Base-by-base conservation (phyloP, 2,113 vertebrate genomes). In the Gymnogyps californianus region DNA sequence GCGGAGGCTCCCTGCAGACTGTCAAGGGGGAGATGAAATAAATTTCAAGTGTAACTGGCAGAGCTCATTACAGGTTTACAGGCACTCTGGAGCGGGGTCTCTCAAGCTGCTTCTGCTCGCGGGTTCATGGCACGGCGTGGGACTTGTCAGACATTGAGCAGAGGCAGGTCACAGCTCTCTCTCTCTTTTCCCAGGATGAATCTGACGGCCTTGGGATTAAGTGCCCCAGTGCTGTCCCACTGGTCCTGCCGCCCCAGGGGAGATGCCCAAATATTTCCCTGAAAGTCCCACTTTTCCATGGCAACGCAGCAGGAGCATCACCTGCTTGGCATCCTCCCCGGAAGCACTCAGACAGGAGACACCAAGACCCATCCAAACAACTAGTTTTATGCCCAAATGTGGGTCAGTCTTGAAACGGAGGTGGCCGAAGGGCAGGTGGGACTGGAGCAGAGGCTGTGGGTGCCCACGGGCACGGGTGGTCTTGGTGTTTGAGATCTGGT, bases 341-440 rank as follows among this genome's bases (percentile, higher is more conserved):
- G 49, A 13, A 87, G 34, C 59, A 22, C 4, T 3, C 0, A 2
- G 59, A 40, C 12, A 58, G 16, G 25, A 69, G 80, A 38, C n/a
- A 71, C 20, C 19, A 6, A 17, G 15, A 28, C 25, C 31, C 65
- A 13, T 0, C 34, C 34, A 9, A 2, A 36, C 0, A 2, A 2
- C 1, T 1, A 4, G 15, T 16, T 5, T 6, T 4, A 2, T 11
- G 20, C 31, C 36, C 69, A 36, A 1, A 9, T 0, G 0, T 2
- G 16, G 29, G 42, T 31, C 58, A 8, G 22, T 32, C 19, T 62
- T 13, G 4, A n/a, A 2, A 6, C 0, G 3, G 65, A 1, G 5
- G 42, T 47, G 69, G 6, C 12, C 25, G 2, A 36, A 36, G 62
- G 36, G 32, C 67, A 26, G 52, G 8, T 11, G 75, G 18, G 13